Base-by-base conservation (phyloP, 2,888 invertebrate genomes). In the Oegoconia quadripuncta region DNA sequence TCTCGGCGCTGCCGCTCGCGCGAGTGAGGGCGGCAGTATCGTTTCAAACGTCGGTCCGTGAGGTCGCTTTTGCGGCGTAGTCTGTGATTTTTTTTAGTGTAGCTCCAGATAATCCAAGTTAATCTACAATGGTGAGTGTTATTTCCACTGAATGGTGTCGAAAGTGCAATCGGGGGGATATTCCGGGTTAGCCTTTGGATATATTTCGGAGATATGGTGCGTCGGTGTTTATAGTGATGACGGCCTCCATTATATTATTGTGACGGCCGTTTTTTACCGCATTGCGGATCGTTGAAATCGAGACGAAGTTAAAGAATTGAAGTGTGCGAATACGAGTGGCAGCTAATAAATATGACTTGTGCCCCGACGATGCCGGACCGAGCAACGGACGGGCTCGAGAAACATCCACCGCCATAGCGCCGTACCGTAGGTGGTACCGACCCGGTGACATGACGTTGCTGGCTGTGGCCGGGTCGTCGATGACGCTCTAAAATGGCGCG, bases 11-110 rank as follows among this genome's bases (percentile, higher is more conserved):
- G 68, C 82, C 86, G 82, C 72, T 81, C 82, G 80, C 81, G 83
- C 83, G 83, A 82, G 67, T 70, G 86, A 78, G 86, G 88, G 88
- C 89, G 89, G 88, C 89, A 89, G 89, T 88, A 83, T 87, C 87
- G 87, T 79, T 82, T 79, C 70, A 82, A 80, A 77, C 86, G 83
- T 87, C 87, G 88, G 76, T 81, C 74, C 71, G 87, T 80, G 82
- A 61, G 83, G 84, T 84, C 84, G 88, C 84, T 83, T 77, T 83
- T 76, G 86, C 86, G 88, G 81, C 87, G 78, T 80, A 79, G 81
- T 80, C 86, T 86, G 87, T 86, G 88, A 88, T 86, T 86, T 76
- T 84, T n/a, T 84, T 88, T 88, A 88, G 88, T 88, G 88, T 88
- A 88, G 88, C 87, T 83, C 83, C 84, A 79, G 87, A 80, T 86